Evolutionary conservation across 2,888 invertebrate genomes (phyloP).

Genomic region (Macrosoma leucophasiata): DNA sequence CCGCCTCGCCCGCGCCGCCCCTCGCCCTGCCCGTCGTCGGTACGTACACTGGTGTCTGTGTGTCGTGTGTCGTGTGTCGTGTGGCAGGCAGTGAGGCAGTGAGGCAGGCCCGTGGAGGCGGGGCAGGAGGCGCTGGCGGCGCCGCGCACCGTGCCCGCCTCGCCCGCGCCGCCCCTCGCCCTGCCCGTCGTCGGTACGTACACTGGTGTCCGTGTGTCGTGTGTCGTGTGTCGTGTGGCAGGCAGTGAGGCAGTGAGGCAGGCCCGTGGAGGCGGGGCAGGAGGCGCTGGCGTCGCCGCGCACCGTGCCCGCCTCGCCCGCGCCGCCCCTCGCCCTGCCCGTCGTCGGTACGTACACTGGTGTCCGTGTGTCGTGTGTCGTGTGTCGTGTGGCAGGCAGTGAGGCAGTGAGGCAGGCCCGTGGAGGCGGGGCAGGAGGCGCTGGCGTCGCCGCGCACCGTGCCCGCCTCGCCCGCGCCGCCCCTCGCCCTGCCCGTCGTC

Average conservation of each 20-base stretch:
- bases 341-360: too few relatives aligned
- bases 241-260: background rate
- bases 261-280: background rate
- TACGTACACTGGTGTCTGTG: too few relatives aligned
- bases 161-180: conserved; percentile 32
- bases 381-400: too few relatives aligned
- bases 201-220: conserved; percentile 5
- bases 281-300: background rate
- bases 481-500: conserved; percentile 47
- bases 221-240: background rate
- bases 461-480: conserved; percentile 22
- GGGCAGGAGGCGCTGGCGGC: conserved; percentile 49
- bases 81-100: too few relatives aligned
- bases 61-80: too few relatives aligned
- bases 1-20: conserved; percentile 23
- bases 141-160: conserved; percentile 20
- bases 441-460: conserved; percentile 34
- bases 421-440: conserved; percentile 53
- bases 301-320: background rate
- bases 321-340: too few relatives aligned
- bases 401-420: too few relatives aligned
- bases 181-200: conserved; percentile 50
- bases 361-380: too few relatives aligned
- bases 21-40: conserved; percentile 52
- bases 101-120: conserved; percentile 38